Evolutionary conservation across 2,888 invertebrate species (phyloP), one percentile per base, ranked within the genome.

Genomic region (Clunio marinus): DNA sequence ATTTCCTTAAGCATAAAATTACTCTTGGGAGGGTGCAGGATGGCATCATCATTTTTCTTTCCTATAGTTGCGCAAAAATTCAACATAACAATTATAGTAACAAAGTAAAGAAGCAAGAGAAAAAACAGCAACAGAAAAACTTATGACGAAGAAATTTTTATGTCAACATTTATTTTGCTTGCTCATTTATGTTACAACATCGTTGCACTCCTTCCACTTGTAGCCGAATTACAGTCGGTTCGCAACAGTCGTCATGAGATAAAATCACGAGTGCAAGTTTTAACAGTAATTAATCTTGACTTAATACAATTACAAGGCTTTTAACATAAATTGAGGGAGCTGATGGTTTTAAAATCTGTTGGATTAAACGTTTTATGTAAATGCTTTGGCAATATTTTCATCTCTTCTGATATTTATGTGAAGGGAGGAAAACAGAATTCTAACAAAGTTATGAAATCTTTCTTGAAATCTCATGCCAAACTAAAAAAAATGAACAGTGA

Each of bases 211-310:
- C n/a, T n/a, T n/a, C n/a, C n/a, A n/a, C 32, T 32, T 32, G 5
- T 32, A 7, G 32, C 32, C n/a, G n/a, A n/a, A n/a, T n/a, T n/a
- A n/a, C n/a, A n/a, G n/a, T n/a, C n/a, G n/a, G n/a, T n/a, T n/a
- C n/a, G n/a, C n/a, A n/a, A n/a, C n/a, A n/a, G n/a, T n/a, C n/a
- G n/a, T n/a, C n/a, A 17, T 22, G 17, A 60, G 41, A 60, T 37
- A 37, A 22, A 60, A 63, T 46, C 46, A 62, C n/a, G 27, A 66
- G 66, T 55, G 55, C 66, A 66, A 66, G 27, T 46, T 46, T 63
- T 37, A 63, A 35, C 25, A 45, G 46, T 66, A 66, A 66, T 66
- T 66, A 66, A 66, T 66, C 66, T 66, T 66, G 66, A 27, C 66
- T 46, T 66, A 66, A 66, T 35, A 25, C 46, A n/a, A 66, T 66